Conservation (phyloP, 2,888 invertebrate species). For the Netelia fuscicornis region DNA sequence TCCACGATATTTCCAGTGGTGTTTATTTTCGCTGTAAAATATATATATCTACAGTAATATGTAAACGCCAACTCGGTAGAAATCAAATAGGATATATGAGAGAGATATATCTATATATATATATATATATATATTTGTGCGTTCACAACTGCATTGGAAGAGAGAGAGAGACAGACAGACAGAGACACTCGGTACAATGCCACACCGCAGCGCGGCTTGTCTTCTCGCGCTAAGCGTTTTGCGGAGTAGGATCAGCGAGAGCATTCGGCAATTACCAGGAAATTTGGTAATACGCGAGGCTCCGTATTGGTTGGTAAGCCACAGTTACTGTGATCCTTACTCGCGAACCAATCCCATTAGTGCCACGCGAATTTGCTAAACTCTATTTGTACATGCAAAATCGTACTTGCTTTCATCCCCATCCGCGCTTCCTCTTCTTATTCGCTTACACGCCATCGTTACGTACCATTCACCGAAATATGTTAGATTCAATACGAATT, state of each 20-base stretch:
- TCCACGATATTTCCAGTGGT: background rate
- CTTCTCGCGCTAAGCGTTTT: slow-evolving; percentile 14
- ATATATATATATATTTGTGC: background rate
- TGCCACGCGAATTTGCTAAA: slow-evolving; percentile 61
- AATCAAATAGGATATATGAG: background rate
- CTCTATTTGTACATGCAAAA: background rate
- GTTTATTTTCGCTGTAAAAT: background rate
- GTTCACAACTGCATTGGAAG: background rate
- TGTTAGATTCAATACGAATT: slow-evolving; percentile 32
- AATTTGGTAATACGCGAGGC: slow-evolving; percentile 72
- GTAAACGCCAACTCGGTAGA: background rate
- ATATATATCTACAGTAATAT: background rate
- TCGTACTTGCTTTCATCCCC: slow-evolving; percentile 21
- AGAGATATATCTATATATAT: background rate
- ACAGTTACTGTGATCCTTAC: slow-evolving; percentile 72
- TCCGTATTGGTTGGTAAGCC: slow-evolving; percentile 12
- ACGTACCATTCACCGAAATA: slow-evolving; percentile 29
- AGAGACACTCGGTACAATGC: background rate
- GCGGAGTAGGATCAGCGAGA: slow-evolving; percentile 29
- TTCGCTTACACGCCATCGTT: slow-evolving; percentile 20
- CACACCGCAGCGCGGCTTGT: background rate
- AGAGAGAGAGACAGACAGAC: background rate
- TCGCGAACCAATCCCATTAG: slow-evolving; percentile 75
- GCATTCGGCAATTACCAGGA: slow-evolving; percentile 76
- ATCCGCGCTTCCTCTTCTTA: slow-evolving; percentile 5